phyloP scores from a whole-genome alignment of 2,113 vertebrate genomes.

The Athene noctua region DNA sequence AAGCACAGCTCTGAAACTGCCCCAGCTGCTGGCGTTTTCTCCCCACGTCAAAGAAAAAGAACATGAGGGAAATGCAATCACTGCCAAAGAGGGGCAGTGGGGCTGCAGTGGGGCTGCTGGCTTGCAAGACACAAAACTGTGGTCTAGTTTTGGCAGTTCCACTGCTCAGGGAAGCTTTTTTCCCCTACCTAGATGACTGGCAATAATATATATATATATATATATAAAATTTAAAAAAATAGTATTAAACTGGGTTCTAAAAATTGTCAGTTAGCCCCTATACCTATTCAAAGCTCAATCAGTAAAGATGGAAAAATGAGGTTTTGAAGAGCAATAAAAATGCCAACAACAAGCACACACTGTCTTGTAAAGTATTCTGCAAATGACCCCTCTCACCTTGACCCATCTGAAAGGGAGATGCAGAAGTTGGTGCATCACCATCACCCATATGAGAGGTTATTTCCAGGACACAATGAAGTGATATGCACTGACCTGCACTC shows the following conservation, averaged over 20 bases:
- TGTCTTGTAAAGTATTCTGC: neutral
- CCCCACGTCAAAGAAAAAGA: rapidly evolving
- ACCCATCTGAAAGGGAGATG: neutral
- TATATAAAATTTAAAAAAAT: neutral
- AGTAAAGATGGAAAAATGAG: neutral
- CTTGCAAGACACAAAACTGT: neutral
- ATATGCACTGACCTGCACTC: neutral
- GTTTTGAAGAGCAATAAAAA: neutral
- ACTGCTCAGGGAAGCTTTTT: neutral
- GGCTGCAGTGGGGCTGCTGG: neutral
- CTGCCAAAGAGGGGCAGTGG: neutral
- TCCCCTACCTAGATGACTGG: neutral
- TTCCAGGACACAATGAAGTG: constrained; percentile 41
- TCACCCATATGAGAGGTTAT: neutral
- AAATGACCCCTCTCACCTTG: neutral
- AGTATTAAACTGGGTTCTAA: neutral
- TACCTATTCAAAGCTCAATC: neutral
- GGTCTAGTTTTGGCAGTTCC: neutral
- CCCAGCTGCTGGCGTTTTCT: neutral
- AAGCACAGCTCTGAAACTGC: neutral
- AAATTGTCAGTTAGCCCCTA: neutral
- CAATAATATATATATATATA: neutral
- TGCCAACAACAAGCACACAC: neutral
- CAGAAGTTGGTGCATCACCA: neutral
- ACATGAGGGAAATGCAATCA: rapidly evolving